Evolutionary conservation across 2,888 invertebrate genomes (phyloP).

Genomic region (Galerucella pusilla): DNA sequence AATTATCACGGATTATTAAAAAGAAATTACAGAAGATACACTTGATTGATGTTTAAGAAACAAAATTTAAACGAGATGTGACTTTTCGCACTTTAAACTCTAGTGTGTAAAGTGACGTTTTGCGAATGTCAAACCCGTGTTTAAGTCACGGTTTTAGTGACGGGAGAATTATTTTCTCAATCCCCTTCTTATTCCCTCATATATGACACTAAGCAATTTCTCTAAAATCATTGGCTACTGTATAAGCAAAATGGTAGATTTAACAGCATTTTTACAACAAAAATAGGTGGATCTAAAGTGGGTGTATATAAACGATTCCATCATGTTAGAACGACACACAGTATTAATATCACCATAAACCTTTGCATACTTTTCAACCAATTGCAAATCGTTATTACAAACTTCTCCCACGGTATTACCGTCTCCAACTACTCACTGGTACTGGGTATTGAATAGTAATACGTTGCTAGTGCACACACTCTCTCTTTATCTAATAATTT

Average conservation of each 20-base stretch:
- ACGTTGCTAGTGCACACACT: neutral
- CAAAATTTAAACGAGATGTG: too few species aligned
- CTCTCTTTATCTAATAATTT: neutral
- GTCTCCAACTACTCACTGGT: neutral
- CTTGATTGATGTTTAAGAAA: too few species aligned
- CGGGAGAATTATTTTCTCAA: too few species aligned
- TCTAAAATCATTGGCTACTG: neutral
- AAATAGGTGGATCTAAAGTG: conserved; percentile 12
- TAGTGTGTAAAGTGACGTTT: too few species aligned
- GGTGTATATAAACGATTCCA: conserved; percentile 6
- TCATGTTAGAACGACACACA: conserved; percentile 9
- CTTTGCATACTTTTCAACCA: conserved; percentile 28
- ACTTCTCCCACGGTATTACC: conserved; percentile 22
- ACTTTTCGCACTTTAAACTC: too few species aligned
- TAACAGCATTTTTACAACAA: neutral
- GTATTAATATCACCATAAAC: conserved; percentile 14
- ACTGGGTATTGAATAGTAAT: neutral
- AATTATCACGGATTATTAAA: too few species aligned
- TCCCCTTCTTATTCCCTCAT: too few species aligned
- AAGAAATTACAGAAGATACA: too few species aligned
- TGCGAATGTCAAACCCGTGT: too few species aligned
- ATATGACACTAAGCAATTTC: neutral
- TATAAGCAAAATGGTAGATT: conserved; percentile 10
- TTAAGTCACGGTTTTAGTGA: too few species aligned
- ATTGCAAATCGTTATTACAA: conserved; percentile 24